Conservation (phyloP, 2,888 invertebrate species). For the Drosophila paranaensis region DNA sequence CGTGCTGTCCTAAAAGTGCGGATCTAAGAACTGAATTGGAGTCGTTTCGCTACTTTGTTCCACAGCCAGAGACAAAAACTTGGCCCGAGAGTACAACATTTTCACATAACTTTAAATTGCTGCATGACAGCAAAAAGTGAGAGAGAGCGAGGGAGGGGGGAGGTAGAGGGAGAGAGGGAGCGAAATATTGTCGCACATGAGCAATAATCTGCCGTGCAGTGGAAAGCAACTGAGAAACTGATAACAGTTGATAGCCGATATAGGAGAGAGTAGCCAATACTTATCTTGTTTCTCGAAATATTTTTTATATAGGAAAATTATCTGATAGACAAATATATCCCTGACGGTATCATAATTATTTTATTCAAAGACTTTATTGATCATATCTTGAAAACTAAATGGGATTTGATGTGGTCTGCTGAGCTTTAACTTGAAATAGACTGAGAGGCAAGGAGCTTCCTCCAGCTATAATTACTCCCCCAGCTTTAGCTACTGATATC, state of each 20-base stretch:
- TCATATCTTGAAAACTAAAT: too few relatives aligned
- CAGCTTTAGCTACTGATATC: too few relatives aligned
- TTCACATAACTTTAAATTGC: slow-evolving; percentile 11
- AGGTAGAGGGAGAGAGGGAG: background rate
- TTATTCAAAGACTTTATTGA: too few relatives aligned
- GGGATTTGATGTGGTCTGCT: too few relatives aligned
- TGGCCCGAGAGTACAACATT: slow-evolving; percentile 4
- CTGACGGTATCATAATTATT: too few relatives aligned
- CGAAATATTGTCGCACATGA: background rate
- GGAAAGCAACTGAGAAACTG: background rate
- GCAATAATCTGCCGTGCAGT: background rate
- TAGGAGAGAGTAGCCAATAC: too few relatives aligned
- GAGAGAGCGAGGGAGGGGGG: background rate
- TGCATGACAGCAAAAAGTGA: background rate
- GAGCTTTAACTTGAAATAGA: too few relatives aligned
- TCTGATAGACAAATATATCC: too few relatives aligned
- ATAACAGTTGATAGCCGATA: background rate
- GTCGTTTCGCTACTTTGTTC: slow-evolving; percentile 2
- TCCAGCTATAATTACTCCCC: too few relatives aligned
- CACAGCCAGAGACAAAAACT: background rate
- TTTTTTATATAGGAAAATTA: too few relatives aligned
- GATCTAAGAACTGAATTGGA: background rate
- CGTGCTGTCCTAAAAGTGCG: slow-evolving; percentile 5
- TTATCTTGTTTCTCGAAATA: too few relatives aligned
- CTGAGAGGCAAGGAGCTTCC: too few relatives aligned